Evolutionary conservation across 2,113 vertebrate genomes (phyloP).

Genomic region (Pao palembangensis): DNA sequence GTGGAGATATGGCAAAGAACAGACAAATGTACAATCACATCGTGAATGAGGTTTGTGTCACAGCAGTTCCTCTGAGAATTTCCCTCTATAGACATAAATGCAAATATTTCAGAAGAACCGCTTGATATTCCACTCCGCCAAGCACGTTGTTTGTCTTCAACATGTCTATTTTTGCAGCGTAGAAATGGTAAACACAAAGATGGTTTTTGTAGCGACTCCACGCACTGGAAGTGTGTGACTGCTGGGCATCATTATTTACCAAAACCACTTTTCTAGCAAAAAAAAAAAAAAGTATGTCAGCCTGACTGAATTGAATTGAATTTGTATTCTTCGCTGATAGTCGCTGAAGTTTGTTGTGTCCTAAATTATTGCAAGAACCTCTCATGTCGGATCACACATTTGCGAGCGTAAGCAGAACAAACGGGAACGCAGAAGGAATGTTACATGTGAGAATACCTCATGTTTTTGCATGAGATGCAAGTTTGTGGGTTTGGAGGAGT

Average conservation of each 20-base stretch:
- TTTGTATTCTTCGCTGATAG: slow-evolving; percentile 23
- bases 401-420: slow-evolving; percentile 6
- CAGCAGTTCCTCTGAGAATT: background rate
- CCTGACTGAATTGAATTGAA: too few relatives aligned
- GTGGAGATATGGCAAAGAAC: too few relatives aligned
- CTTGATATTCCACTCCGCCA: background rate
- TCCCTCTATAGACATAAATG: background rate
- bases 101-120: background rate
- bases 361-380: slow-evolving; percentile 15
- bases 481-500: slow-evolving; percentile 21
- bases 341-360: slow-evolving; percentile 16
- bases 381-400: background rate
- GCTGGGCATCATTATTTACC: slow-evolving; percentile 24
- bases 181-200: slow-evolving; percentile 3
- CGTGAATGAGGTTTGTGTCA: too few relatives aligned
- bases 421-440: background rate
- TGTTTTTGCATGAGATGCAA: background rate
- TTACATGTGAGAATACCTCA: background rate
- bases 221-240: slow-evolving; percentile 31
- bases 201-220: slow-evolving; percentile 23
- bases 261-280: slow-evolving; percentile 6
- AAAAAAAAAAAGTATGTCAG: slow-evolving; percentile 24
- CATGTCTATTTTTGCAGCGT: slow-evolving; percentile 17
- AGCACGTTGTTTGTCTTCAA: background rate
- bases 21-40: too few relatives aligned